phyloP scores from a whole-genome alignment of 2,113 vertebrate species.

The Lonchura striata region DNA sequence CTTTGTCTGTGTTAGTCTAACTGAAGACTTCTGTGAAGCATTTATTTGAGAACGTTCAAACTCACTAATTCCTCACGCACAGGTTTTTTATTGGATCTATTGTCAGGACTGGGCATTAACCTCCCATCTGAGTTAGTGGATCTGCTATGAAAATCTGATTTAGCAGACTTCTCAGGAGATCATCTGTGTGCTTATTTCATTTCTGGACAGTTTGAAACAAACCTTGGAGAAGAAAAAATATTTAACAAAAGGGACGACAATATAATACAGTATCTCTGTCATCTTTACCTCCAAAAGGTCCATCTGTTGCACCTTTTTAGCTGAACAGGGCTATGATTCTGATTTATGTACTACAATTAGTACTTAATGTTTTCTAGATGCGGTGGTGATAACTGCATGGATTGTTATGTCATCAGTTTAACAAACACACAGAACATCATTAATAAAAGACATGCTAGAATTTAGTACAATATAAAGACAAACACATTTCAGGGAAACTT shows the following conservation, averaged over 20 bases:
- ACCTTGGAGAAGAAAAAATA: background rate
- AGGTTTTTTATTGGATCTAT: background rate
- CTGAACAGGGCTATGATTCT: background rate
- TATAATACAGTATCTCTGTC: background rate
- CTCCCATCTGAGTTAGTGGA: background rate
- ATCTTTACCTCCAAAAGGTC: background rate
- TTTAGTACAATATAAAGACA: background rate
- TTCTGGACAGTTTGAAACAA: background rate
- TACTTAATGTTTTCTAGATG: background rate
- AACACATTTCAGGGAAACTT: constrained; percentile 10
- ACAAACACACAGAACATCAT: background rate
- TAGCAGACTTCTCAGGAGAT: background rate
- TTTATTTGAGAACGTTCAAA: background rate
- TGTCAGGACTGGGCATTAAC: background rate
- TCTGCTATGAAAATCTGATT: background rate
- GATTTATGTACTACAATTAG: background rate
- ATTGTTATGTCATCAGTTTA: background rate
- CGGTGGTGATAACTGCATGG: background rate
- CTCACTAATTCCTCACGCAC: background rate
- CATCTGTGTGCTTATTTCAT: background rate
- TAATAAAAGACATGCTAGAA: background rate
- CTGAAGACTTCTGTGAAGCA: background rate
- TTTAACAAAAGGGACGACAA: background rate
- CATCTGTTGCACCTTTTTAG: background rate
- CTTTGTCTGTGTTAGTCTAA: background rate